phyloP scores from a whole-genome alignment of 2,888 invertebrate species.

The Pasiphila rectangulata region DNA sequence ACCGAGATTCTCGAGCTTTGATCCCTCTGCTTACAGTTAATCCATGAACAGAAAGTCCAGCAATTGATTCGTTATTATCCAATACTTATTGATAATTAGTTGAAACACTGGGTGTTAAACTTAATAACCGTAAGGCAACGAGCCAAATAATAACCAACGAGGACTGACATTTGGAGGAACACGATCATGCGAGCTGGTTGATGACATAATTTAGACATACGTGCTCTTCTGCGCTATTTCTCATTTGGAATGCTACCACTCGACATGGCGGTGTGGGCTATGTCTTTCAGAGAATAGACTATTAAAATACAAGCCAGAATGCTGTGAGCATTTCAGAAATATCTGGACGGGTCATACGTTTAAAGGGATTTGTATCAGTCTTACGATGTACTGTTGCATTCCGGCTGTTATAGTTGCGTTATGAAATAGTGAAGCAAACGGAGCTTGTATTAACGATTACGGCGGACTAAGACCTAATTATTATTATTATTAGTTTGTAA shows the following conservation, averaged over 20 bases:
- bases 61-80: slow-evolving; percentile 32
- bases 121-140: slow-evolving; percentile 63
- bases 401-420: slow-evolving; percentile 4
- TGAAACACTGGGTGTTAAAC: slow-evolving; percentile 47
- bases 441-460: neutral
- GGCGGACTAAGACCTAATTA: too few relatives aligned
- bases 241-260: slow-evolving; percentile 50
- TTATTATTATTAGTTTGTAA: too few relatives aligned
- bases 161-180: slow-evolving; percentile 63
- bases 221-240: slow-evolving; percentile 56
- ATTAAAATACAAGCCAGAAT: slow-evolving; percentile 17
- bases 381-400: neutral
- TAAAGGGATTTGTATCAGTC: slow-evolving; percentile 15
- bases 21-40: neutral
- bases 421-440: neutral
- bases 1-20: neutral
- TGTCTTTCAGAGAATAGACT: slow-evolving; percentile 28
- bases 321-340: slow-evolving; percentile 17
- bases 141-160: slow-evolving; percentile 70
- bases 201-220: slow-evolving; percentile 70
- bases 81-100: slow-evolving; percentile 37
- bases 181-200: slow-evolving; percentile 55
- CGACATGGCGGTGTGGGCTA: slow-evolving; percentile 32
- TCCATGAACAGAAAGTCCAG: neutral
- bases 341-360: slow-evolving; percentile 14